Percentiles rank a stretch among this genome's conserved stretches.
phyloP scores from a whole-genome alignment of 92 coral and sea anemone species.

The Zoanthus solanderi region DNA sequence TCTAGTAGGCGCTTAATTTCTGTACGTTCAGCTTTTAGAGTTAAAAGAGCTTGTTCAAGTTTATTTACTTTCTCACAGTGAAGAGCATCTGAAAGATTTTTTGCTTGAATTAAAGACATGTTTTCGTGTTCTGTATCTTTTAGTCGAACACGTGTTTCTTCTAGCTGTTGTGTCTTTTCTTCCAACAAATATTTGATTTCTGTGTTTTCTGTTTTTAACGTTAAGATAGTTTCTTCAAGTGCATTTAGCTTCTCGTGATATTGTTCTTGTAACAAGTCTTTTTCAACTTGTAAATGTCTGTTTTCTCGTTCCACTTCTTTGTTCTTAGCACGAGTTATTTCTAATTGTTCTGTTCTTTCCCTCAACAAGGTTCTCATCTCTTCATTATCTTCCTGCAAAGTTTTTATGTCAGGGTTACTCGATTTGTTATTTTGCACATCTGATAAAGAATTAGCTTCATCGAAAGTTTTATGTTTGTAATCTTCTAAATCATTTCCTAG shows the following conservation, averaged over 20 bases:
- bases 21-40: background rate
- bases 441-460: too few species aligned
- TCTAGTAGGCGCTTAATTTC: slow-evolving; percentile 16
- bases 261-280: slow-evolving; percentile 15
- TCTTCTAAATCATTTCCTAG: background rate
- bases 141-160: background rate
- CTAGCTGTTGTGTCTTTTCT: background rate
- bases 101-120: slow-evolving; percentile 33
- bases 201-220: slow-evolving; percentile 36
- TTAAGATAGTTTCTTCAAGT: slow-evolving; percentile 42
- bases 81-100: background rate
- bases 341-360: slow-evolving; percentile 29
- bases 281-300: slow-evolving; percentile 34
- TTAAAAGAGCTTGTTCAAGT: background rate
- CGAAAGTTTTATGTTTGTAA: too few species aligned
- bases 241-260: slow-evolving; percentile 41
- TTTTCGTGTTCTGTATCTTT: background rate
- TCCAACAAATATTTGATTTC: background rate
- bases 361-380: slow-evolving; percentile 9
- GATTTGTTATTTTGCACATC: background rate
- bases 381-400: background rate
- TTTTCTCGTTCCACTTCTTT: slow-evolving; percentile 37
- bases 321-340: slow-evolving; percentile 23
- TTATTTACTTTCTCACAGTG: background rate
- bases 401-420: background rate